Percentiles rank a stretch among this genome's conserved stretches.
These are phyloP conservation scores for Pampusana beccarii DNA, from an alignment of 2,113 vertebrate species.

Conservation along the genomic window DNA sequence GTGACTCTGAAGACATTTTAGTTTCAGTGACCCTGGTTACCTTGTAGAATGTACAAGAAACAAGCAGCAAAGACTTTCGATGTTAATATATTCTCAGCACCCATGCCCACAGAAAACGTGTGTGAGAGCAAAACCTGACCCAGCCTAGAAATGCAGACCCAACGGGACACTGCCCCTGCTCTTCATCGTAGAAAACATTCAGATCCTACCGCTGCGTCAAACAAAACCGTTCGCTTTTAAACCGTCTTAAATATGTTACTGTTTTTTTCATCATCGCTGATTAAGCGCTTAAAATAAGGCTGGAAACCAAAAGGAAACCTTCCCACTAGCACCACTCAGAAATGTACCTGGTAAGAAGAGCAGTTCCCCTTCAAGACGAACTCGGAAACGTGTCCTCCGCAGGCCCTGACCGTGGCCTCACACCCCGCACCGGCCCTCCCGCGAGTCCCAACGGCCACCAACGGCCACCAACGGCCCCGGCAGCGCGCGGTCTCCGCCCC, in stretches of 20 bases:
- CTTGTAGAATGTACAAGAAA: not conserved
- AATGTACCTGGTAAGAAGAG: not conserved
- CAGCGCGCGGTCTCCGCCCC: not conserved
- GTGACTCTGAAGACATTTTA: not conserved
- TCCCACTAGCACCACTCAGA: not conserved
- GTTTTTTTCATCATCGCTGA: not conserved
- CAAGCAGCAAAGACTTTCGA: not conserved
- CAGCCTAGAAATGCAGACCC: not conserved
- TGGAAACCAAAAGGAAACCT: not conserved
- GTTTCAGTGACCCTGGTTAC: accelerated
- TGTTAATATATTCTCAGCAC: not conserved
- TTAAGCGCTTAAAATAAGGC: not conserved
- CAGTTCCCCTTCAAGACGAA: not conserved
- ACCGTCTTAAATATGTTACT: not conserved
- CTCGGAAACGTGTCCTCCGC: not conserved
- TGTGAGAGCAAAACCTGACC: not conserved
- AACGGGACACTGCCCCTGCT: not conserved
- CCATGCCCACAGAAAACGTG: accelerated
- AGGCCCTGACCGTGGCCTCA: not conserved
- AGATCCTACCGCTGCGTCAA: not conserved
- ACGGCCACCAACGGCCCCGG: not conserved
- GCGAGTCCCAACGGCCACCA: not conserved
- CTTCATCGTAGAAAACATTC: accelerated
- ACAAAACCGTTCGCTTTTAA: not conserved
- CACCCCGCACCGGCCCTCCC: not conserved